phyloP scores from a whole-genome alignment of 2,888 invertebrate genomes.

The Cosmia pyralina region DNA sequence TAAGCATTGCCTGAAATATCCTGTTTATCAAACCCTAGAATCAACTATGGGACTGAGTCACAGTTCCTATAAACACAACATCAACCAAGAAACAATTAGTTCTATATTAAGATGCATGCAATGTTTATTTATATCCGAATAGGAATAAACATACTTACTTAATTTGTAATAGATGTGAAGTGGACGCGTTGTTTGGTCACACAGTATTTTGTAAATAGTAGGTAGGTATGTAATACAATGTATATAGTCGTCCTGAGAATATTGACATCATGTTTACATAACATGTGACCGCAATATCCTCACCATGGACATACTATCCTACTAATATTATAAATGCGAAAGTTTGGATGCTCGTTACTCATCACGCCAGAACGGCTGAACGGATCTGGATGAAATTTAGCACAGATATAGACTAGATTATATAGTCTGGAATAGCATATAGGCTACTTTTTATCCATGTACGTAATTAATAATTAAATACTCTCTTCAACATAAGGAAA shows the following conservation, averaged over 20 bases:
- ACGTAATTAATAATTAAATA: too few relatives aligned
- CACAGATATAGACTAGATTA: too few relatives aligned
- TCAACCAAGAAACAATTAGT: slow-evolving; percentile 45
- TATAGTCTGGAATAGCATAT: too few relatives aligned
- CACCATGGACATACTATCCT: background rate
- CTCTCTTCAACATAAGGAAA: slow-evolving; percentile 7
- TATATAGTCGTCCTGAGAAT: background rate
- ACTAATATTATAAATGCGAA: too few relatives aligned
- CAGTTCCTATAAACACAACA: slow-evolving; percentile 25
- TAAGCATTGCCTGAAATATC: slow-evolving; percentile 15
- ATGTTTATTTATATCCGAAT: slow-evolving; percentile 24
- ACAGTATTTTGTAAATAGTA: slow-evolving; percentile 9
- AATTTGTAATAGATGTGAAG: background rate
- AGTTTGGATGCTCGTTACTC: too few relatives aligned
- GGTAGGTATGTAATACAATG: background rate
- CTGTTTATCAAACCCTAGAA: slow-evolving; percentile 42
- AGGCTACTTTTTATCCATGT: too few relatives aligned
- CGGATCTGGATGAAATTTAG: too few relatives aligned
- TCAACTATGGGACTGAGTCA: slow-evolving; percentile 30
- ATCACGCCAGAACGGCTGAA: too few relatives aligned
- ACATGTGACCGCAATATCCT: background rate
- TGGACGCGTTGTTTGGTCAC: background rate
- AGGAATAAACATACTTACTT: slow-evolving; percentile 23
- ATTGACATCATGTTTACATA: background rate
- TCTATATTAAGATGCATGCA: slow-evolving; percentile 24